Evolutionary conservation across 2,797 vertebrate species (phyloP).

Genomic region (Psittacula echo): DNA sequence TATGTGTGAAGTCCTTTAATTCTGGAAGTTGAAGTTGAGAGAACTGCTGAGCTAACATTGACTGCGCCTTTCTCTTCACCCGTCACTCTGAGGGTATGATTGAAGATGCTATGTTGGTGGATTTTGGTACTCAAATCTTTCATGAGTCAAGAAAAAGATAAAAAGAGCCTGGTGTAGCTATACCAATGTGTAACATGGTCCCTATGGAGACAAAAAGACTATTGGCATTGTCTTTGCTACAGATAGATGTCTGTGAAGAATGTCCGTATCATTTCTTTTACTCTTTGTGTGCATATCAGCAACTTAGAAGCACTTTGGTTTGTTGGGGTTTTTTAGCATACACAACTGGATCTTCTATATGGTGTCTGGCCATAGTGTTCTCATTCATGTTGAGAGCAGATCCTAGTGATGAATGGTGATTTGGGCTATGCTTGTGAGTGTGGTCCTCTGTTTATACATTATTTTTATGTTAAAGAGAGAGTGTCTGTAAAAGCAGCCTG

Average conservation of each 20-base stretch:
- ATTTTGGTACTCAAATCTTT: not conserved
- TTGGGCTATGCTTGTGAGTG: not conserved
- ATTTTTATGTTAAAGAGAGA: not conserved
- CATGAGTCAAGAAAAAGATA: not conserved
- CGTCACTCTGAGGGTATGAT: not conserved
- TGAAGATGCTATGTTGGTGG: not conserved
- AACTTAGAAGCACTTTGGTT: not conserved
- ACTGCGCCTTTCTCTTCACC: not conserved
- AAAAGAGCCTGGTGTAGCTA: conserved; percentile 4
- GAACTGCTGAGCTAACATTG: not conserved
- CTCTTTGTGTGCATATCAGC: not conserved
- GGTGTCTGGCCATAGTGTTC: not conserved
- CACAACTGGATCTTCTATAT: not conserved
- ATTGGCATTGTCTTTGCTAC: not conserved
- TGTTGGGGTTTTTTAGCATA: not conserved
- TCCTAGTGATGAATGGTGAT: not conserved
- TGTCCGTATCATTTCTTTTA: not conserved
- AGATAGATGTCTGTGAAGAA: not conserved
- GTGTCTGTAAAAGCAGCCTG: not conserved
- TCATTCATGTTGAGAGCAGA: not conserved
- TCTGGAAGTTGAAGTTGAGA: not conserved
- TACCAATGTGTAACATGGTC: not conserved
- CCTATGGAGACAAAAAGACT: not conserved
- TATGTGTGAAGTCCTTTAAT: not conserved
- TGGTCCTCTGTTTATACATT: not conserved